Percentiles rank a stretch among this genome's conserved stretches.
These are phyloP conservation scores for Haliaeetus leucogaster DNA, from an alignment of 2,113 vertebrate species.

Conservation along the genomic window DNA sequence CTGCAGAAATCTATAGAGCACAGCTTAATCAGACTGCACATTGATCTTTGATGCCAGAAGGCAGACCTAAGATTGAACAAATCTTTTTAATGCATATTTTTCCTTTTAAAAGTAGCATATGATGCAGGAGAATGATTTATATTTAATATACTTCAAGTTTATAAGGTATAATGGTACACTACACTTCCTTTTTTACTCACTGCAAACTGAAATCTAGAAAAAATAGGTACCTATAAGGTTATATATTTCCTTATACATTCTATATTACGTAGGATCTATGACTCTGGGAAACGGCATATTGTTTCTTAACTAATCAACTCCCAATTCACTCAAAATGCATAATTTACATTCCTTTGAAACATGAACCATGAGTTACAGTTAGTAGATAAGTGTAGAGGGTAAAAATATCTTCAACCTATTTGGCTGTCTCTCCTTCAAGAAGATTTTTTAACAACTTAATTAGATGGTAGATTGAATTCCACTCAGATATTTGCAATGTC, in stretches of 20 bases:
- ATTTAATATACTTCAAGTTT: constrained; percentile 51
- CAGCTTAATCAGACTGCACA: constrained; percentile 79
- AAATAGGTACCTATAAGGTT: background rate
- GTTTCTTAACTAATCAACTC: constrained; percentile 15
- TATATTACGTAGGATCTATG: background rate
- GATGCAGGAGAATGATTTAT: constrained; percentile 59
- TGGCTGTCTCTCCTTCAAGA: background rate
- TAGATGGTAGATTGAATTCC: background rate
- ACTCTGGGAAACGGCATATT: background rate
- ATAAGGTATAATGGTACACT: background rate
- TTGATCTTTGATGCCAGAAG: constrained; percentile 76
- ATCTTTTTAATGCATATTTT: constrained; percentile 68
- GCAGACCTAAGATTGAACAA: constrained; percentile 62
- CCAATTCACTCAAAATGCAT: background rate
- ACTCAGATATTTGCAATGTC: background rate
- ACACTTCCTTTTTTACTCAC: background rate
- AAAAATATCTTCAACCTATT: background rate
- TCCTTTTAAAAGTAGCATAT: constrained; percentile 56
- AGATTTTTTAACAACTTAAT: background rate
- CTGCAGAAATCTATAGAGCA: constrained; percentile 79
- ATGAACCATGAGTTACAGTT: background rate
- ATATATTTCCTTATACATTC: background rate
- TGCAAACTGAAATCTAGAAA: background rate
- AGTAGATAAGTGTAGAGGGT: background rate
- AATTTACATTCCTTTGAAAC: background rate